Percentiles rank a stretch among this genome's conserved stretches.
Evolutionary conservation across 2,113 vertebrate genomes (phyloP).

Genomic region (Callopanchax toddi): DNA sequence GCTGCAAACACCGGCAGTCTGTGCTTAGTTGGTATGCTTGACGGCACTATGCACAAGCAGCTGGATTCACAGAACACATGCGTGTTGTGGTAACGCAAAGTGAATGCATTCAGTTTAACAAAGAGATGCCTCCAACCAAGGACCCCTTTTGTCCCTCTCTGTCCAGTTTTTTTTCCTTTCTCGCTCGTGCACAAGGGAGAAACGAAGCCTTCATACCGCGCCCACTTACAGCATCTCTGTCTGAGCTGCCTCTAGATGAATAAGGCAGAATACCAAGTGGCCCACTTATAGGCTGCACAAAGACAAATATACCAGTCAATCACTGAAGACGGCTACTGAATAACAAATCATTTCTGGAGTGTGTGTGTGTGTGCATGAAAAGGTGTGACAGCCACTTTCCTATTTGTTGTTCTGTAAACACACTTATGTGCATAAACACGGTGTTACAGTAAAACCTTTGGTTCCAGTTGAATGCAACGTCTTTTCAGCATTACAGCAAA

Average conservation of each 20-base stretch:
- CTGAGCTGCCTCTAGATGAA: conserved; percentile 71
- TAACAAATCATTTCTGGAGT: conserved; percentile 61
- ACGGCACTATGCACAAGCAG: conserved; percentile 46
- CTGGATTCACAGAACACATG: conserved; percentile 53
- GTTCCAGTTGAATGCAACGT: conserved; percentile 1
- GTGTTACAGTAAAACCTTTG: conserved; percentile 18
- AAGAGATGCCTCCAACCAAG: conserved; percentile 21
- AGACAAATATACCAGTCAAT: conserved; percentile 79
- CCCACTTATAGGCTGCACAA: conserved; percentile 72
- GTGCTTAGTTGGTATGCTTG: conserved; percentile 69
- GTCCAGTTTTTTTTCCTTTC: conserved; percentile 26
- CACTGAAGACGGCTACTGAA: conserved; percentile 66
- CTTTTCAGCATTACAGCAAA: conserved; percentile 11
- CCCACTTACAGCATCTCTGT: conserved; percentile 67
- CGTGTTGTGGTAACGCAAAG: conserved; percentile 30
- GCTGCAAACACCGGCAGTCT: conserved; percentile 32
- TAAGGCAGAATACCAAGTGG: conserved; percentile 78
- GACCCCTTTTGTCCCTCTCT: conserved; percentile 19
- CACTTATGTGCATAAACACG: conserved; percentile 19
- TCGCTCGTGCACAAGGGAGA: conserved; percentile 37
- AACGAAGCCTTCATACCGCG: conserved; percentile 57
- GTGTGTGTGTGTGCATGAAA: conserved; percentile 6
- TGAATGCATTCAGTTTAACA: conserved; percentile 37
- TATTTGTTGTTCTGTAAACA: conserved; percentile 32
- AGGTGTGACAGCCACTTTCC: conserved; percentile 12